Evolutionary conservation across 2,797 vertebrate species (phyloP), one percentile per base, ranked within the genome.

Genomic region (Galago senegalensis): DNA sequence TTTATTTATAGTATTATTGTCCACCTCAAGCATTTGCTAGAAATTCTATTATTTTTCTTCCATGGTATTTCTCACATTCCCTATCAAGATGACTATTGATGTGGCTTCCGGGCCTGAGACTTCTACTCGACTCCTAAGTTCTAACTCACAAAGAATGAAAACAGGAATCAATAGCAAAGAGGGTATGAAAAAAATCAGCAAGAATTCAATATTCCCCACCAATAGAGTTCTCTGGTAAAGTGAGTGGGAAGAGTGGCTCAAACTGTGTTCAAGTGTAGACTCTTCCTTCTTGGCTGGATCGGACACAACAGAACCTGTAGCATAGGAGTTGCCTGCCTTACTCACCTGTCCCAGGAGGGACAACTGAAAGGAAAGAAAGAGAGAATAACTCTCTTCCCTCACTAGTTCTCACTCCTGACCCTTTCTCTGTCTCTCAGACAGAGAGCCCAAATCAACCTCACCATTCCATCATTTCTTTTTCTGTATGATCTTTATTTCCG

Each of bases 351-450:
- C 20, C 61, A 83, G 49, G 10, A 70, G 16, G 4, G 58, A 31
- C n/a, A 76, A 69, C 20, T 31, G 43, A 43, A 29, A 73, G 23
- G 0, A 91, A 40, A n/a, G 53, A 46, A 49, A 37, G 65, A 25
- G 21, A 29, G 25, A 70, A 21, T 2, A 12, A 29, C 16, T 27
- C 73, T 34, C 4, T 9, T 34, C 5, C 5, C 7, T 18, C 14
- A 17, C 37, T 37, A 2, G 7, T 46, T 20, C 20, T 56, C 25
- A 23, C 29, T 60, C 13, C 5, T 23, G 1, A 1, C 5, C 3
- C 25, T 77, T 34, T 56, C 56, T 65, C 53, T 63, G 20, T 16
- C 21, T 53, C 61, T 53, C 63, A 27, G 5, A 21, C 11, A 0
- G 43, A 77, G 21, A 89, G 25, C 14, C 10, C 53, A 10, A 1